Conservation (phyloP, 2,797 vertebrate species). For the Clamator glandarius region DNA sequence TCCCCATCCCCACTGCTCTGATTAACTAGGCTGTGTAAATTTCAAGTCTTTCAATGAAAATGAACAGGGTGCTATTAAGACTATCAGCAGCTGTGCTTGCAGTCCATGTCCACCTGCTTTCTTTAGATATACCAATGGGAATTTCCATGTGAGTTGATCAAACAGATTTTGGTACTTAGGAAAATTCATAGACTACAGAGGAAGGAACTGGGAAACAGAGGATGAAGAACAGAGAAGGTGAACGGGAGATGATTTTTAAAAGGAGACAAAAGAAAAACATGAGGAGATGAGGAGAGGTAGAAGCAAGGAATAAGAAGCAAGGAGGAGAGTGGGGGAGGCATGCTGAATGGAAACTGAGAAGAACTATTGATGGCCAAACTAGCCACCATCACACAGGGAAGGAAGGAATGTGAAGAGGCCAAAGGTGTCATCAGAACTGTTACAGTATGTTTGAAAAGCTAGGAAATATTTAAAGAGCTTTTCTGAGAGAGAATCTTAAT, state of each 20-base stretch:
- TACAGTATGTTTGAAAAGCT: neutral
- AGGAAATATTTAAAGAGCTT: neutral
- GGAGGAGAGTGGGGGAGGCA: too few relatives aligned
- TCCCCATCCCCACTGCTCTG: neutral
- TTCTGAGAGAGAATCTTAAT: neutral
- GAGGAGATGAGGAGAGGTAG: neutral
- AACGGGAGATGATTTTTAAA: neutral
- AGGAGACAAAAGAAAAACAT: neutral
- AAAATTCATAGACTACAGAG: neutral
- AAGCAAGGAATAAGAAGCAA: neutral
- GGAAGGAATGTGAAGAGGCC: neutral
- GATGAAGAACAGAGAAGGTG: neutral
- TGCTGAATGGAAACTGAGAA: neutral
- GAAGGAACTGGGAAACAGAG: neutral
- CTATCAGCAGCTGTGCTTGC: neutral
- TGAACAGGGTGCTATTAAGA: neutral
- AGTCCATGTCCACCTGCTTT: neutral
- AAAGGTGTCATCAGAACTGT: neutral
- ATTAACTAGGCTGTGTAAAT: neutral
- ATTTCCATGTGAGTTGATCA: neutral
- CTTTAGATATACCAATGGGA: neutral
- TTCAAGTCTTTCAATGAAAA: neutral
- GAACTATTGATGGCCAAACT: neutral
- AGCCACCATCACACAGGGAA: neutral
- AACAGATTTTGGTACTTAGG: neutral